Base-by-base conservation (phyloP, 2,113 vertebrate genomes). In the Pycnonotus jocosus region DNA sequence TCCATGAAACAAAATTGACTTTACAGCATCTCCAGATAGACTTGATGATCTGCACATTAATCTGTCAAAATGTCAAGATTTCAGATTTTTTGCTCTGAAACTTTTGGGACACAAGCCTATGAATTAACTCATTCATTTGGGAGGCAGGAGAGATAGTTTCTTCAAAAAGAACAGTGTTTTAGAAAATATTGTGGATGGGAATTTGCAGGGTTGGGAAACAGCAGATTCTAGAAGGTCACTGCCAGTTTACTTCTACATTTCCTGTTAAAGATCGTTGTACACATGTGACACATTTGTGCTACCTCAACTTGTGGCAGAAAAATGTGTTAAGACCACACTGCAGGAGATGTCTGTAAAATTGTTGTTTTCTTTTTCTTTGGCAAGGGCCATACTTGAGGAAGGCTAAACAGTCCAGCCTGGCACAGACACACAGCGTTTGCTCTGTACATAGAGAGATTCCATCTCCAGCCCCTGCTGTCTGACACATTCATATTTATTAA, bases 281-380 rank as follows among this genome's bases (percentile, higher is more conserved):
- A 30, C 2, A 8, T 5, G 13, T 3, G 2, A 28, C 33, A 44
- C 2, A 14, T 15, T 28, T 3, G 2, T 53, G 12, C 17, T 83
- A 48, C 28, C 23, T 86, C n/a, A 66, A 2, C 27, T 35, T 73
- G 27, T 57, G 61, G 23, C 18, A 87, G 37, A 42, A 61, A 87
- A 76, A 8, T 1, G 1, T 68, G 48, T 83, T 65, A 65, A 58
- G 40, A 44, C 20, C 9, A 74, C 11, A 14, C 8, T 58, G 25
- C 33, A 27, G 12, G 40, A 50, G 12, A 70, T 6, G 10, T 76
- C 61, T 20, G 27, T 42, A 61, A 92, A 93, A 76, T 27, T 8
- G 76, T 12, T 7, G 6, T 47, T 38, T 45, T 66, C 19, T 54
- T 62, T 37, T 70, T 65, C 38, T 73, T 68, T 81, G 47, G 17